Conservation (phyloP, 2,888 invertebrate species). For the Neoascia interrupta region DNA sequence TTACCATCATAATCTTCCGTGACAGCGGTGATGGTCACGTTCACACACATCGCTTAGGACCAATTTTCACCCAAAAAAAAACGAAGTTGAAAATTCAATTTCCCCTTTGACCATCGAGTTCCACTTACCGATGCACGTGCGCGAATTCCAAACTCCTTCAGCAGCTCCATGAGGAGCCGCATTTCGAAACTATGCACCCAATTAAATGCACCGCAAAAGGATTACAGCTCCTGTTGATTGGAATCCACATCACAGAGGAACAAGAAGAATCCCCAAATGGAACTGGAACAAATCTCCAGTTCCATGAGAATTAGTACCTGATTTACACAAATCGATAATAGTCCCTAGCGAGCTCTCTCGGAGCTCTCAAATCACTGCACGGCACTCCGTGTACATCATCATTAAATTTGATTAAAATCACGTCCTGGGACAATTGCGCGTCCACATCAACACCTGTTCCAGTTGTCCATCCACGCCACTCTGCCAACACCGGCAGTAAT, state of each 20-base stretch:
- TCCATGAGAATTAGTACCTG: slow-evolving; percentile 70
- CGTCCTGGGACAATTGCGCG: slow-evolving; percentile 73
- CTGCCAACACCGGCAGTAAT: slow-evolving; percentile 13
- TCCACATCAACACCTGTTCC: slow-evolving; percentile 68
- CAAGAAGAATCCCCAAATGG: slow-evolving; percentile 32
- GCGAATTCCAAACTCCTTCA: slow-evolving; percentile 52
- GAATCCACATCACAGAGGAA: slow-evolving; percentile 22
- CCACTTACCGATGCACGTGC: slow-evolving; percentile 38
- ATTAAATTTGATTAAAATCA: slow-evolving; percentile 75
- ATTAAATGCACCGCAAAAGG: slow-evolving; percentile 55
- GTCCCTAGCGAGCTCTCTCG: slow-evolving; percentile 51
- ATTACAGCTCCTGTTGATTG: slow-evolving; percentile 68
- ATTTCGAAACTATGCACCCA: slow-evolving; percentile 4
- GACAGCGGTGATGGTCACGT: no score
- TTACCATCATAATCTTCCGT: no score
- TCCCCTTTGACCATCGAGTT: slow-evolving; percentile 53
- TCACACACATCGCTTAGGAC: no score
- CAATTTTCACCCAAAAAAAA: not conserved
- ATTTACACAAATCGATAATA: slow-evolving; percentile 71
- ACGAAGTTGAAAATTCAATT: slow-evolving; percentile 40
- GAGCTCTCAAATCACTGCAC: slow-evolving; percentile 25
- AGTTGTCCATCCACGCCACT: slow-evolving; percentile 6
- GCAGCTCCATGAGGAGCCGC: slow-evolving; percentile 18
- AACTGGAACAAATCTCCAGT: slow-evolving; percentile 51
- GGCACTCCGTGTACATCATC: slow-evolving; percentile 67